Base-by-base conservation (phyloP, 2,888 invertebrate species). In the Pseudococcus longispinus region DNA sequence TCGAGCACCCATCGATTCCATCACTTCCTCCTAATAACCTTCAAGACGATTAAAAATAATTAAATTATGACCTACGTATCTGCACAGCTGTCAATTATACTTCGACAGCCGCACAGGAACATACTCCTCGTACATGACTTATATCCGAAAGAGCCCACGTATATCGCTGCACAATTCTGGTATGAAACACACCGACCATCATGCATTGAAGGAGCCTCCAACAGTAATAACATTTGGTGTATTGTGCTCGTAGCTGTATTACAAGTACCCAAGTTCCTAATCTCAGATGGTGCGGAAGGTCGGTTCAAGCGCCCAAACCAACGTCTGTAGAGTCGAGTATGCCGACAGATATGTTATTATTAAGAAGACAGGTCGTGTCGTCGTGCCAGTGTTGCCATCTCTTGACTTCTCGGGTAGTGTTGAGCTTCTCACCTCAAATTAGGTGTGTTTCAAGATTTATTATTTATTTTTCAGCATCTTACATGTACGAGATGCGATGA, bases 31-130 rank as follows among this genome's bases (percentile, higher is more conserved):
- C 0, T 18, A 23, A 65, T 65, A 65, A 65, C 65, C 65, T 65
- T 65, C 65, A 26, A 65, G 65, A 26, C 65, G 65, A 65, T 65
- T 65, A 65, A 65, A 65, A 65, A 65, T 65, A 65, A 65, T 65
- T 65, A 26, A 65, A 26, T 65, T 65, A n/a, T 65, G 65, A 65
- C 65, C 65, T 65, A 65, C 65, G 65, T 65, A 65, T 55, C 55
- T 55, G 55, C 65, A 26, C 65, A 26, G 65, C 65, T 65, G 65
- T 65, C 65, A 65, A 65, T 65, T 65, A 65, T 65, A n/a, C n/a
- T 55, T 65, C 26, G 65, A 65, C 13, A 65, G 20, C 26, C 26
- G 65, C 26, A 65, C 65, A 23, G 26, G 65, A 23, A 26, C 23
- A 26, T 26, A 65, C 65, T 46, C 9, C 65, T 46, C 9, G 23